Evolutionary conservation across 2,113 vertebrate genomes (phyloP).

Genomic region (Boulengeromyrus knoepffleri): DNA sequence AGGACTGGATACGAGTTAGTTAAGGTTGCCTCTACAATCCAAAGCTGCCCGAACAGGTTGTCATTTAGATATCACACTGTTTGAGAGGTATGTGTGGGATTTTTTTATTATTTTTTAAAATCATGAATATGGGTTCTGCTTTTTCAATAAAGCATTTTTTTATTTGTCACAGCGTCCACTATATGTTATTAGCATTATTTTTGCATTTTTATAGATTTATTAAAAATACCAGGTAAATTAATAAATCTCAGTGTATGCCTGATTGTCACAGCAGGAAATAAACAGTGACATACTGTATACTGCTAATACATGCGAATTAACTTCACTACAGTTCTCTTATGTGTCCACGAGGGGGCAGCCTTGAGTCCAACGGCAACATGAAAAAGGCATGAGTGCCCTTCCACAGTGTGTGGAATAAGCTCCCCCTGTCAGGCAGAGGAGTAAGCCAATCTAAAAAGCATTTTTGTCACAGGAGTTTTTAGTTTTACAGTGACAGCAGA

Average conservation of each 20-base stretch:
- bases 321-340: neutral
- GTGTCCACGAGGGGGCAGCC: constrained; percentile 9
- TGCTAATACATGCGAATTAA: neutral
- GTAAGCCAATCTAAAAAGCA: constrained; percentile 33
- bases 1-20: neutral
- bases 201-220: neutral
- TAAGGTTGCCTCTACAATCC: neutral
- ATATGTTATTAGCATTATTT: neutral
- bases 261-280: neutral
- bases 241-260: neutral
- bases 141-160: neutral
- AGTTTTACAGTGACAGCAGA: constrained; percentile 47
- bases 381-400: constrained; percentile 19
- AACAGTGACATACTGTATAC: neutral
- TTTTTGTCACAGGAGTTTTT: constrained; percentile 29
- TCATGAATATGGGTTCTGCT: neutral
- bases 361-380: neutral
- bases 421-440: constrained; percentile 41
- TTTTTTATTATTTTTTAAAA: neutral
- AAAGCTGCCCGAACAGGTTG: neutral
- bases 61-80: neutral
- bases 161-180: neutral
- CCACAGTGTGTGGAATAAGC: constrained; percentile 27
- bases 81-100: neutral
- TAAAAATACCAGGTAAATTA: neutral